Conservation (phyloP, 2,797 vertebrate species). For the Heteromormyrus szaboi region DNA sequence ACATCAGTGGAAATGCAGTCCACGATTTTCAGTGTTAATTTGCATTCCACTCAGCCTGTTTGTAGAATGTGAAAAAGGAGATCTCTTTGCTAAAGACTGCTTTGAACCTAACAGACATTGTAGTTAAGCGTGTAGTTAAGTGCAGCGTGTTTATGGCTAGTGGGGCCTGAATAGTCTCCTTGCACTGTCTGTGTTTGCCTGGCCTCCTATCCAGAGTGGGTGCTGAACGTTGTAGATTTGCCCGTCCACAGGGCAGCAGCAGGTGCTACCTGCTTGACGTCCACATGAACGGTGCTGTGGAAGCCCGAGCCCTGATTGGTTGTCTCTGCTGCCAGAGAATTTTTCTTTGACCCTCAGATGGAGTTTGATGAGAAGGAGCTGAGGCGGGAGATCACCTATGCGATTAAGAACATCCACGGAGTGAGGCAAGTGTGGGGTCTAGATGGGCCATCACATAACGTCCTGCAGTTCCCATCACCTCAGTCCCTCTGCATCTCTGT, state of each 20-base stretch:
- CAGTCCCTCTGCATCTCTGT: not conserved
- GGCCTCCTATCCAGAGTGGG: not conserved
- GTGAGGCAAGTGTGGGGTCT: constrained; percentile 73
- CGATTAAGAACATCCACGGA: constrained; percentile 96
- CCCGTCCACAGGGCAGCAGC: not conserved
- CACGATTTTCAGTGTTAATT: not conserved
- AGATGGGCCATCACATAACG: too few relatives aligned
- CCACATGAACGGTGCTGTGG: not conserved
- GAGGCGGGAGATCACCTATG: constrained; percentile 89
- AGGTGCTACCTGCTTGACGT: not conserved
- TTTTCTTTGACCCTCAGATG: constrained; percentile 65
- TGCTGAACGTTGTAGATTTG: not conserved
- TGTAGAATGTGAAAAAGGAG: not conserved
- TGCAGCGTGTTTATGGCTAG: not conserved
- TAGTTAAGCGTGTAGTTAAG: not conserved
- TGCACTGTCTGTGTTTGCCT: not conserved
- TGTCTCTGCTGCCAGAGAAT: not conserved
- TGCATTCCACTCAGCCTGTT: not conserved
- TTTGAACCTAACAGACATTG: not conserved
- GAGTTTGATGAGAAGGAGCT: constrained; percentile 95
- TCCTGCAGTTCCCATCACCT: not conserved
- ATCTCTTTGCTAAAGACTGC: not conserved
- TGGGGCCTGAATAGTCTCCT: not conserved
- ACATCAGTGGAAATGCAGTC: not conserved
- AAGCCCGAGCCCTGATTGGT: not conserved